Evolutionary conservation across 2,797 vertebrate genomes (phyloP).

Genomic region (Masticophis lateralis): DNA sequence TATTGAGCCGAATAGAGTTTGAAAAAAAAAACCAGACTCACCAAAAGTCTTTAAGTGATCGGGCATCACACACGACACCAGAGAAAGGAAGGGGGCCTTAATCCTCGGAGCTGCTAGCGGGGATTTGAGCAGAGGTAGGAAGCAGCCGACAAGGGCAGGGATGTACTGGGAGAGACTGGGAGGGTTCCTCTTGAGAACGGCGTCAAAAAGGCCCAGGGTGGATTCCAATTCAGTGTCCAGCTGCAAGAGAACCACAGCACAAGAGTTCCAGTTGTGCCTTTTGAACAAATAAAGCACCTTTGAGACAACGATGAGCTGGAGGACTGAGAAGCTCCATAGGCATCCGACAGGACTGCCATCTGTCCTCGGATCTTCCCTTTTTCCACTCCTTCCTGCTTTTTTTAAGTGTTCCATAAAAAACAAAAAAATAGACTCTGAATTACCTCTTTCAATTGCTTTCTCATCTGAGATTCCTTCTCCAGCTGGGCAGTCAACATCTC

Average conservation of each 20-base stretch:
- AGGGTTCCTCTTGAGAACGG: slow-evolving; percentile 78
- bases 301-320: background rate
- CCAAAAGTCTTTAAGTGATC: slow-evolving; percentile 81
- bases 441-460: slow-evolving; percentile 84
- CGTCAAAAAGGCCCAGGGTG: slow-evolving; percentile 80
- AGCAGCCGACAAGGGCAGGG: slow-evolving; percentile 80
- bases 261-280: background rate
- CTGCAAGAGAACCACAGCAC: slow-evolving; percentile 66
- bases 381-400: background rate
- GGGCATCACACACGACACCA: slow-evolving; percentile 86
- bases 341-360: background rate
- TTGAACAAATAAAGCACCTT: background rate
- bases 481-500: slow-evolving; percentile 91
- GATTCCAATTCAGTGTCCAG: slow-evolving; percentile 84
- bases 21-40: slow-evolving; percentile 54
- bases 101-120: slow-evolving; percentile 88
- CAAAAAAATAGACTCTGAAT: background rate
- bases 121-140: slow-evolving; percentile 87
- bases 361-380: background rate
- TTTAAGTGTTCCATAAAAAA: background rate
- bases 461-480: slow-evolving; percentile 85
- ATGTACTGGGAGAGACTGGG: slow-evolving; percentile 85
- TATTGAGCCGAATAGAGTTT: background rate
- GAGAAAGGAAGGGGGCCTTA: slow-evolving; percentile 81
- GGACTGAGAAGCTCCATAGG: background rate